Evolutionary conservation across 2,888 invertebrate species (phyloP), one percentile per base, ranked within the genome.

Genomic region (Synanthedon tipuliformis): DNA sequence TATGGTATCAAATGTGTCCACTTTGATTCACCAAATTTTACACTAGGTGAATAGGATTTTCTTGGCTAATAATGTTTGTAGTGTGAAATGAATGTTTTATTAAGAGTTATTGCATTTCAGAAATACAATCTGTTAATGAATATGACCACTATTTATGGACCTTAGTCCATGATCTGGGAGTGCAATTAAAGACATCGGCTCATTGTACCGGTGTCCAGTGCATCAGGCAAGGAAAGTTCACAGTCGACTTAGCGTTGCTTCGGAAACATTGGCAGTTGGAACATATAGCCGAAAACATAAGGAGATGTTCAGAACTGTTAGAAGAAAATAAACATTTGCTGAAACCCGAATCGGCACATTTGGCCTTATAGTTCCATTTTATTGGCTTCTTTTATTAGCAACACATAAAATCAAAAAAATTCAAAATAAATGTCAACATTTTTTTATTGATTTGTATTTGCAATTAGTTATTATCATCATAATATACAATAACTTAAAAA

Each of bases 121-220:
- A 98, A 87, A 84, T 98, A 34, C 94, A 96, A 71, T 90, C 93
- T 41, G 90, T 96, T 23, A 97, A 97, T 79, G 98, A 97, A 78
- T 90, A 91, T 62, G 94, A 94, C 59, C 81, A 88, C 50, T 95
- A 93, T 71, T 78, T 99, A 15, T 92, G 91, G 72, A 87, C 90
- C 0, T 65, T 98, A n/a, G 80, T 98, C 12, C 92, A 96, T 70
- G 94, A 96, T 57, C 82, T 98, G 41, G 99, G 96, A 4, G 71
- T 94, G 1, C 91, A 92, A 67, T 71, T 97, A 45, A 93, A 92
- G 63, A 92, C 93, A 1, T 90, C 91, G 1, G 98, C 98, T 0
- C 91, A 94, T 59, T 95, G 96, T 68, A 91, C 91, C 0, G 91
- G 90, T 10, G 85, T 98, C 7, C 92, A 95, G 57, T 95, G 97